Conservation (phyloP, 1,140 invertebrate species). For the Camponotus floridanus region DNA sequence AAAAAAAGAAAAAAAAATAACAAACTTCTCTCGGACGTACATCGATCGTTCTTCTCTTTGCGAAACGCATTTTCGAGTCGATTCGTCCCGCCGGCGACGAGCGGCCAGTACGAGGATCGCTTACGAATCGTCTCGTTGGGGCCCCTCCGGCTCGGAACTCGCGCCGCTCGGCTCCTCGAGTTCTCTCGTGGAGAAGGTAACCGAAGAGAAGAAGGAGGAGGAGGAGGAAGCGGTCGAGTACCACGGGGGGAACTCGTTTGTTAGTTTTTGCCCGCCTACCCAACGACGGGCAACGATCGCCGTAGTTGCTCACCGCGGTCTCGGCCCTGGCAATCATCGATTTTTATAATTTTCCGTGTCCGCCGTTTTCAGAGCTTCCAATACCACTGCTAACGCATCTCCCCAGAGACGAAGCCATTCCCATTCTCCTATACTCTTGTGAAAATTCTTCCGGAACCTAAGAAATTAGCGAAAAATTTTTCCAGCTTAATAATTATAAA, state of each 20-base stretch:
- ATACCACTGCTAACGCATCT: neutral
- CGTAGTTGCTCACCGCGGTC: constrained; percentile 48
- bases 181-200: constrained; percentile 45
- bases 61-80: constrained; percentile 61
- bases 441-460: neutral
- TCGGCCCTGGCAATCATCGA: constrained; percentile 73
- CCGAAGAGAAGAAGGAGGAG: constrained; percentile 50
- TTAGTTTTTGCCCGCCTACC: constrained; percentile 78
- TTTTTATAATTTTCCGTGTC: constrained; percentile 78
- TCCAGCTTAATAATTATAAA: neutral
- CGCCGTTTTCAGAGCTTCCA: constrained; percentile 24
- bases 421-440: neutral
- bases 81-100: constrained; percentile 62
- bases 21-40: neutral
- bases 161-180: constrained; percentile 27
- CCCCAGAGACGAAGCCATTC: neutral
- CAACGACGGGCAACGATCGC: constrained; percentile 58
- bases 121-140: constrained; percentile 67
- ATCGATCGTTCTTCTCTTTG: constrained; percentile 58
- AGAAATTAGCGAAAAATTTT: neutral
- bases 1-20: constrained; percentile 26
- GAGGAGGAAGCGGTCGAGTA: constrained; percentile 63
- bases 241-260: constrained; percentile 79
- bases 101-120: constrained; percentile 69
- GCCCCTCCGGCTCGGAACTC: constrained; percentile 1